Percentiles rank a stretch among this genome's conserved stretches.
These are phyloP conservation scores for Sylvicola cinctus DNA, from an alignment of 2,888 invertebrate genomes.

Conservation along the genomic window DNA sequence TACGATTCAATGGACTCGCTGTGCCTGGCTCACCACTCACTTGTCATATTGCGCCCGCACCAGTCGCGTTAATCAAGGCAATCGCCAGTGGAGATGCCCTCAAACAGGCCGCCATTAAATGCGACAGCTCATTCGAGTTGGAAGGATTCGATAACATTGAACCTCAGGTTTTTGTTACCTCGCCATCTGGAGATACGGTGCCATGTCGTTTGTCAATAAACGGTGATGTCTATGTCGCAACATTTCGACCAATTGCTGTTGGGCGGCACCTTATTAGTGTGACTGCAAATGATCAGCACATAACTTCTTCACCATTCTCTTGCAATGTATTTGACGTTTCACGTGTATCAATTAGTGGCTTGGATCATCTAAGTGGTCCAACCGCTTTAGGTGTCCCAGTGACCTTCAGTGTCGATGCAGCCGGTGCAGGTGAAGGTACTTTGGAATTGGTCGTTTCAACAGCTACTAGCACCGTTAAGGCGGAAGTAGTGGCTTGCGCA, in stretches of 20 bases:
- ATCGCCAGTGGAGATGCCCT: conserved; percentile 23
- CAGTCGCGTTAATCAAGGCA: conserved; percentile 36
- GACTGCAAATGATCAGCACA: conserved; percentile 61
- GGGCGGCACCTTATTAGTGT: conserved; percentile 72
- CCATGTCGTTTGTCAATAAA: conserved; percentile 45
- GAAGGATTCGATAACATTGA: conserved; percentile 36
- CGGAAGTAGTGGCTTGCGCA: conserved; percentile 71
- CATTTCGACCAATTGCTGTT: conserved; percentile 69
- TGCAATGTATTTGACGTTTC: conserved; percentile 89
- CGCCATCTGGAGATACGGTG: conserved; percentile 65
- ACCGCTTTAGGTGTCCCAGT: conserved; percentile 56
- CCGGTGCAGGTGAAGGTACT: conserved; percentile 86
- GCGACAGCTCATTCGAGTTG: conserved; percentile 34
- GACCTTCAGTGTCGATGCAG: conserved; percentile 85
- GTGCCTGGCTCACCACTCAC: conserved; percentile 86
- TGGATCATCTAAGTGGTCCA: conserved; percentile 30
- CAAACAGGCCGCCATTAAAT: conserved; percentile 23
- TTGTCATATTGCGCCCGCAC: conserved; percentile 48
- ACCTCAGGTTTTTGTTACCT: conserved; percentile 51
- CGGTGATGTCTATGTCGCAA: conserved; percentile 50
- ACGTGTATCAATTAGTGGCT: conserved; percentile 49
- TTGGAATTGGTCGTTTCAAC: conserved; percentile 82
- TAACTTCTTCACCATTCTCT: conserved; percentile 80
- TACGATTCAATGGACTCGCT: conserved; percentile 57
- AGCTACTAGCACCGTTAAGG: conserved; percentile 72